Evolutionary conservation across 2,797 vertebrate species (phyloP).

Genomic region (Notamacropus eugenii): DNA sequence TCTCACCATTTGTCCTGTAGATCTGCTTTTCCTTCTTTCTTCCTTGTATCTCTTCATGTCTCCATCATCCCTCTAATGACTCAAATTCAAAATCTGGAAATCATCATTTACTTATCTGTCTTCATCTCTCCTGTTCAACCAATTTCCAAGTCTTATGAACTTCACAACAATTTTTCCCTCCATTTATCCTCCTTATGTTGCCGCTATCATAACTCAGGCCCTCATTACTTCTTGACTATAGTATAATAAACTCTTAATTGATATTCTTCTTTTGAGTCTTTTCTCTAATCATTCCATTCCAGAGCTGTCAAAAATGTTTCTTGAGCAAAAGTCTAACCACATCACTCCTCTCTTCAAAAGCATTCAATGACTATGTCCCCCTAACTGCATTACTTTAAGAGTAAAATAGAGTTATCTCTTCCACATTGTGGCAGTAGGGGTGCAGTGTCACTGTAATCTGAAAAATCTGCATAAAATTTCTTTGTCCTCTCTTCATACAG

Average conservation of each 20-base stretch:
- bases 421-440: too few species aligned
- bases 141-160: background rate
- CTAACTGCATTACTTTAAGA: background rate
- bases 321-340: background rate
- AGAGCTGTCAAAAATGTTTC: background rate
- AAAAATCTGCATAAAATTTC: too few species aligned
- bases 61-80: background rate
- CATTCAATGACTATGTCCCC: background rate
- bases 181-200: background rate
- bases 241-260: background rate
- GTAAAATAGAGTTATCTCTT: background rate
- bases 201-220: background rate
- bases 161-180: background rate
- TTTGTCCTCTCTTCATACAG: too few species aligned
- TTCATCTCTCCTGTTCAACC: background rate
- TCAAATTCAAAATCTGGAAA: background rate
- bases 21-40: background rate
- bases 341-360: background rate
- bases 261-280: background rate
- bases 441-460: too few species aligned
- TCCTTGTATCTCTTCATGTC: background rate
- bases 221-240: background rate
- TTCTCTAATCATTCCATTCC: background rate
- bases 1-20: background rate
- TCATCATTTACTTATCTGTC: background rate